Conservation (phyloP, 2,797 vertebrate genomes). For the Danio choprae region DNA sequence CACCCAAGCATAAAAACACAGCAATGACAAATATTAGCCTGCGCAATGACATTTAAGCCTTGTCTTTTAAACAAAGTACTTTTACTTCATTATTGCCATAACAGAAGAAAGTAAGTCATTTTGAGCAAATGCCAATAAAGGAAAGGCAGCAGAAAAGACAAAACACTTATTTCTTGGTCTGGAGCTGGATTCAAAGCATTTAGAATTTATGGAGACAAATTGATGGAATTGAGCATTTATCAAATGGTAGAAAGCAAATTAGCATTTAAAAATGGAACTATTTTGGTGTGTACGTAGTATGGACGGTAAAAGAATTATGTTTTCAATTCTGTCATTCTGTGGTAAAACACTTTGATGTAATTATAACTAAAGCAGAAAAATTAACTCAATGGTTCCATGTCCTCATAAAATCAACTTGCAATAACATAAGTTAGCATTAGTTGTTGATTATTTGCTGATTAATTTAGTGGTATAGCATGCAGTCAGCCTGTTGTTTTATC, state of each 20-base stretch:
- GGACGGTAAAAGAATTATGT: neutral
- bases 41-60: neutral
- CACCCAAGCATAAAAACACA: constrained; percentile 67
- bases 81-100: neutral
- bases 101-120: neutral
- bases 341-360: neutral
- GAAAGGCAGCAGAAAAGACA: no score
- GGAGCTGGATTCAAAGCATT: neutral
- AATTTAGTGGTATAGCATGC: neutral
- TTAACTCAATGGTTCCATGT: neutral
- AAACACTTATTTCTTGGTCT: neutral
- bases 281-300: neutral
- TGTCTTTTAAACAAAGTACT: neutral
- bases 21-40: constrained; percentile 44
- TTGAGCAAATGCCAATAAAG: neutral
- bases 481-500: neutral
- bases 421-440: neutral
- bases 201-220: neutral
- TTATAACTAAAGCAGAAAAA: neutral
- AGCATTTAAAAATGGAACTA: neutral
- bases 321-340: neutral
- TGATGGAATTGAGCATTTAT: neutral
- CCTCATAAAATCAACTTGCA: neutral
- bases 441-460: neutral
- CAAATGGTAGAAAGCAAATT: neutral